These are phyloP conservation scores for Paracentrotus lividus DNA, from an alignment of 53 echinoderm and acorn worm genomes.

Conservation along the genomic window DNA sequence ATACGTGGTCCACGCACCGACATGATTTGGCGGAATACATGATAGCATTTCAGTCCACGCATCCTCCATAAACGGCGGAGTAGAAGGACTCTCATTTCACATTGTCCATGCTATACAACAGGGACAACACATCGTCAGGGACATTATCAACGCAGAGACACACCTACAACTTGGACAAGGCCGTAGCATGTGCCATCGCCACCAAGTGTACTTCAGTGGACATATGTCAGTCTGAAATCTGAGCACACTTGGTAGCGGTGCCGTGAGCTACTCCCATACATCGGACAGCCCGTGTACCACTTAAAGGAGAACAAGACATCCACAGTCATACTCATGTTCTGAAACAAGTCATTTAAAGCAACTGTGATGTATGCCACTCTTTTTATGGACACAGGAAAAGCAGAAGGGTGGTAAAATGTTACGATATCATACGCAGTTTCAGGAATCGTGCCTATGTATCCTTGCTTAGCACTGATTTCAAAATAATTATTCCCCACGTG, in stretches of 20 bases:
- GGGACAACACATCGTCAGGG: neutral
- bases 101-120: neutral
- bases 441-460: neutral
- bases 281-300: conserved; percentile 40
- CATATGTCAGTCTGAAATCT: conserved; percentile 69
- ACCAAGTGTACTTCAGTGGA: conserved; percentile 99
- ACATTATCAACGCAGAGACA: conserved; percentile 2
- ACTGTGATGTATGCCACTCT: neutral
- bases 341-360: neutral
- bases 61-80: neutral
- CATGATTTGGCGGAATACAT: neutral
- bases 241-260: conserved; percentile 99
- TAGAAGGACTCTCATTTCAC: neutral
- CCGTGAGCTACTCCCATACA: conserved; percentile 86
- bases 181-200: conserved; percentile 98
- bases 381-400: neutral
- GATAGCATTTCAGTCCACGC: neutral
- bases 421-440: neutral
- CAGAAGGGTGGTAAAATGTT: neutral
- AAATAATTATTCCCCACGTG: too few relatives aligned
- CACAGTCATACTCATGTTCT: neutral
- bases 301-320: neutral
- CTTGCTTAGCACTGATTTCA: neutral
- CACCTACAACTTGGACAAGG: neutral
- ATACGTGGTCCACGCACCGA: neutral